phyloP scores from a whole-genome alignment of 2,797 vertebrate genomes.

The Rhabdophis nuchalis region DNA sequence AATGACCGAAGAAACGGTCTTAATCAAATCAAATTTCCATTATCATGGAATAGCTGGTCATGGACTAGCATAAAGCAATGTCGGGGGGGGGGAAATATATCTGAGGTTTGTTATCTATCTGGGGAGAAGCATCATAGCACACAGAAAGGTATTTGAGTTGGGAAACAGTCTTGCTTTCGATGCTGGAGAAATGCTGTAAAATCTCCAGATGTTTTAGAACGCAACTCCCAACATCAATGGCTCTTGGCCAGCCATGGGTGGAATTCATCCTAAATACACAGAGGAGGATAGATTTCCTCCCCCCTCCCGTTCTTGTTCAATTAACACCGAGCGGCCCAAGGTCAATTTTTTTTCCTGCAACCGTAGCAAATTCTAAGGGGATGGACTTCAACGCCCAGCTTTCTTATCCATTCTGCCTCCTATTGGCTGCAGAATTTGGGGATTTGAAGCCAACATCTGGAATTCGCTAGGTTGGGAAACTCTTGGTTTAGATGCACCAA shows the following conservation, averaged over 20 bases:
- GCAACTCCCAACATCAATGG: neutral
- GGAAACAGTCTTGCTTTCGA: neutral
- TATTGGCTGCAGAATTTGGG: neutral
- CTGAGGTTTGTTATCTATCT: neutral
- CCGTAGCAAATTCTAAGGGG: neutral
- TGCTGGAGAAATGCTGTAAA: neutral
- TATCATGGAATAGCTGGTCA: neutral
- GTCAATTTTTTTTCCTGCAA: neutral
- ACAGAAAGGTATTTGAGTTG: neutral
- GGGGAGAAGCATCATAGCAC: neutral
- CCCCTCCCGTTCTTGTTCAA: neutral
- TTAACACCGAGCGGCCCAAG: neutral
- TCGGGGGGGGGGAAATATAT: fast-evolving
- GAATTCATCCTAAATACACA: neutral
- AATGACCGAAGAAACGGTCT: neutral
- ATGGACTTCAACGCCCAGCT: neutral
- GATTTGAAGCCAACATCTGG: neutral
- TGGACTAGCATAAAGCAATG: neutral
- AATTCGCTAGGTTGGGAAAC: neutral
- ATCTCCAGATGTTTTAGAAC: neutral
- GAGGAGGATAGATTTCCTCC: neutral
- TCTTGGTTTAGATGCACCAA: neutral
- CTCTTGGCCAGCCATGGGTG: neutral
- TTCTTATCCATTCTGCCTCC: neutral
- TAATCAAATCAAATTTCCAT: neutral